phyloP scores from a whole-genome alignment of 2,797 vertebrate genomes.

The Rhincodon typus region DNA sequence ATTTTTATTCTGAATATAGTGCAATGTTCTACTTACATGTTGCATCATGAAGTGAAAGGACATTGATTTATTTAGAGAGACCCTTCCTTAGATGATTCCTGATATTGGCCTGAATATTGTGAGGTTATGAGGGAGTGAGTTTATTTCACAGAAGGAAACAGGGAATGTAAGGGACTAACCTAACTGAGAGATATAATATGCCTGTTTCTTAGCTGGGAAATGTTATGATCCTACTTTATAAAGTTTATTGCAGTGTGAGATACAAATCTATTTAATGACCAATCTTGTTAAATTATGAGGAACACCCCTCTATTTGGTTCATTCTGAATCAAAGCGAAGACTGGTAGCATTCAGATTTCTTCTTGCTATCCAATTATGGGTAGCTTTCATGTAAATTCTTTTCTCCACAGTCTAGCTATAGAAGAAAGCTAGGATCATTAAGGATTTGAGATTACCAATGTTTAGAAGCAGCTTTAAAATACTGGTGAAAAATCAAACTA shows the following conservation, averaged over 20 bases:
- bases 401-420: neutral
- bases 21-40: neutral
- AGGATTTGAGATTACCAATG: neutral
- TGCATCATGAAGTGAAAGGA: neutral
- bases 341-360: neutral
- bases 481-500: neutral
- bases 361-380: neutral
- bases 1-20: neutral
- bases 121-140: neutral
- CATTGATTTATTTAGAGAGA: neutral
- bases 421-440: neutral
- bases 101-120: neutral
- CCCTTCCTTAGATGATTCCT: neutral
- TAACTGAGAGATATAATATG: neutral
- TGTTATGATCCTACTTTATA: neutral
- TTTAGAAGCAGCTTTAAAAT: neutral
- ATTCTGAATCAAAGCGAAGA: neutral
- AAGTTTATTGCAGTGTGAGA: neutral
- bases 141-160: neutral
- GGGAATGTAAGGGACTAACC: neutral
- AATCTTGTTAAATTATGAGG: neutral
- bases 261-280: neutral
- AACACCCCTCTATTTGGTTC: neutral
- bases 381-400: neutral
- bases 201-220: neutral